Evolutionary conservation across 2,113 vertebrate species (phyloP).

Genomic region (Forbesichthys agassizii): DNA sequence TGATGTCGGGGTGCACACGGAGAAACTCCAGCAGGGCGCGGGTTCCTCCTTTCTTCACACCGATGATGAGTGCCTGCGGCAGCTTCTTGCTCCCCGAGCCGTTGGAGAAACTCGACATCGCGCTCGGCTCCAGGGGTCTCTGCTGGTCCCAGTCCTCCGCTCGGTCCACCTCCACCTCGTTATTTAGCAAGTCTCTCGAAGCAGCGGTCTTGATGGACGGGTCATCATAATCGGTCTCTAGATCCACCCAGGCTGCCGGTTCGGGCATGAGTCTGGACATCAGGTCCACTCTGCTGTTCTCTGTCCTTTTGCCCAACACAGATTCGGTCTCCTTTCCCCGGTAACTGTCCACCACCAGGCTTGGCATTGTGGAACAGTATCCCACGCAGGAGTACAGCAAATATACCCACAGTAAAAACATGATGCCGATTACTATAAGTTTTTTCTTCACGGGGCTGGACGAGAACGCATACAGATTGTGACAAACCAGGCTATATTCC

Average conservation of each 20-base stretch:
- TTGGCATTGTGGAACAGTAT: constrained; percentile 83
- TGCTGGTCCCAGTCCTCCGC: constrained; percentile 71
- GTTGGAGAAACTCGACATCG: constrained; percentile 90
- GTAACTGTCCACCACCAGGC: constrained; percentile 72
- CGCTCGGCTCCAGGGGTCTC: constrained; percentile 70
- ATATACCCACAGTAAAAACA: constrained; percentile 93
- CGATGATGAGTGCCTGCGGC: constrained; percentile 92
- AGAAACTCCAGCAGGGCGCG: constrained; percentile 90
- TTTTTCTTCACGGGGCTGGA: constrained; percentile 83
- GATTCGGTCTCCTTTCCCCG: constrained; percentile 62
- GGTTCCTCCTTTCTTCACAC: constrained; percentile 93
- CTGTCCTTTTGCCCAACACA: constrained; percentile 60
- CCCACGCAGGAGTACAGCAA: constrained; percentile 93
- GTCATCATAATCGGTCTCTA: constrained; percentile 77
- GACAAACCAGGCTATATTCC: constrained; percentile 87
- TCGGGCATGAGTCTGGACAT: constrained; percentile 73
- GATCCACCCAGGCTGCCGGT: constrained; percentile 74
- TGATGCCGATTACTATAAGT: constrained; percentile 85
- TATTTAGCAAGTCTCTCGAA: constrained; percentile 73
- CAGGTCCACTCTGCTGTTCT: constrained; percentile 62
- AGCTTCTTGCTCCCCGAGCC: constrained; percentile 90
- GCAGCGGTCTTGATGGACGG: constrained; percentile 62
- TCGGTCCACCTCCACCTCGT: constrained; percentile 55
- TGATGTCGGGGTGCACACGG: constrained; percentile 87
- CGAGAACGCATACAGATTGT: constrained; percentile 76